A percentile compares a stretch with the other conserved stretches of the same genome.
phyloP scores from a whole-genome alignment of 2,113 vertebrate genomes.

The Seriola dumerili region DNA sequence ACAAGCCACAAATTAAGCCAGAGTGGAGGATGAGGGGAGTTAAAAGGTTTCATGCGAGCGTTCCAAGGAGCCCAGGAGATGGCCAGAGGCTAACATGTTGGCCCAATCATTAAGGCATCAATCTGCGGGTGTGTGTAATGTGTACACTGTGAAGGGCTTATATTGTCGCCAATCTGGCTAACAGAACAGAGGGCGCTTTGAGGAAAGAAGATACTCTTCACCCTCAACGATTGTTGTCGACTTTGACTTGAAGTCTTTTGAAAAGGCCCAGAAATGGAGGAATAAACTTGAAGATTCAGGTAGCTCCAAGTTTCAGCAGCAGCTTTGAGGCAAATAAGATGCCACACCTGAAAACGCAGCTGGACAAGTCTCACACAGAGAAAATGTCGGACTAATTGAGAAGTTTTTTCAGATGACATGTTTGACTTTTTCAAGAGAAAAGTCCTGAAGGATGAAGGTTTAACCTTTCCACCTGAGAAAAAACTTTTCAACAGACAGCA shows the following conservation, averaged over 20 bases:
- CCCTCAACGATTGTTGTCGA: constrained; percentile 7
- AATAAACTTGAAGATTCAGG: background rate
- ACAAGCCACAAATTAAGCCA: constrained; percentile 66
- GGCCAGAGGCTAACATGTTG: constrained; percentile 70
- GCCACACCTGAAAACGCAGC: background rate
- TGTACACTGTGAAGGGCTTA: constrained; percentile 31
- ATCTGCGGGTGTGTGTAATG: constrained; percentile 37
- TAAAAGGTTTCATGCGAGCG: constrained; percentile 62
- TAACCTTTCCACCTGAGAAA: background rate
- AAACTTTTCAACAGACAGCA: background rate
- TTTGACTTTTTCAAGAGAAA: background rate
- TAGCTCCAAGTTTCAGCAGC: background rate
- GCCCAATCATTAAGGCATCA: constrained; percentile 73
- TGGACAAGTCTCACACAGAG: background rate
- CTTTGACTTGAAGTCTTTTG: background rate
- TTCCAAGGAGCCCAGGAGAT: constrained; percentile 58
- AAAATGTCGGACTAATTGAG: background rate
- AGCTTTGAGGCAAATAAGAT: background rate
- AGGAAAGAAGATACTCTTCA: constrained; percentile 50
- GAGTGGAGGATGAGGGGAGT: constrained; percentile 42
- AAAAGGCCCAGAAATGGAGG: background rate
- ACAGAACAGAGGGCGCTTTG: constrained; percentile 42
- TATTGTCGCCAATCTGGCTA: constrained; percentile 55
- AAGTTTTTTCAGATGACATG: background rate
- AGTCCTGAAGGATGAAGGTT: background rate